Evolutionary conservation across 2,797 vertebrate genomes (phyloP).

Genomic region (Spinus pinus): DNA sequence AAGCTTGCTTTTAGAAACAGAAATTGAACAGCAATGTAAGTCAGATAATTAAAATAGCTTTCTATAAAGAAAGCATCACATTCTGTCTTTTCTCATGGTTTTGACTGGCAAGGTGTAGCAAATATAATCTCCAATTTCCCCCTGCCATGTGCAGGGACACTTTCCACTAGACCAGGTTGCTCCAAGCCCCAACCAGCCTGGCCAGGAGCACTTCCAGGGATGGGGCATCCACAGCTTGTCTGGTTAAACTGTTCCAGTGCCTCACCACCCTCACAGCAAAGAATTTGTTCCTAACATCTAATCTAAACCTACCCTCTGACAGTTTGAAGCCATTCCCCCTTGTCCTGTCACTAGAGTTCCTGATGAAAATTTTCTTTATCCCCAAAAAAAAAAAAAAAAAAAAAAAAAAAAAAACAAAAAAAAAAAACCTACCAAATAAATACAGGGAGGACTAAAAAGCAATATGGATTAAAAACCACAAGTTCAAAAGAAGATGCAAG

Average conservation of each 20-base stretch:
- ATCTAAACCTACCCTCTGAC: not conserved
- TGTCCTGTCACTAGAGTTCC: not conserved
- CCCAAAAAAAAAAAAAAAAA: no score
- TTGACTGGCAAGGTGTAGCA: not conserved
- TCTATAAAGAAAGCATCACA: not conserved
- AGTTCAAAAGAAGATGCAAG: not conserved
- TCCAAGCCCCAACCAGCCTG: not conserved
- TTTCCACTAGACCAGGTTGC: not conserved
- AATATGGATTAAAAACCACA: not conserved
- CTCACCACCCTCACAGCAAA: not conserved
- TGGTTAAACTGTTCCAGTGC: not conserved
- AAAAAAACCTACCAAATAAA: not conserved
- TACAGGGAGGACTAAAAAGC: not conserved
- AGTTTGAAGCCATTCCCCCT: not conserved
- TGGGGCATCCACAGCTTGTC: not conserved
- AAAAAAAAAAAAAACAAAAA: not conserved
- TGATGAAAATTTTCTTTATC: not conserved
- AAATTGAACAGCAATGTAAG: not conserved
- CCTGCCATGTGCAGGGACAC: not conserved
- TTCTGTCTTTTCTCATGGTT: not conserved
- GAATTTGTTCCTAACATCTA: not conserved
- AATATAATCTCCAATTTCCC: not conserved
- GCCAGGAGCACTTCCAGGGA: not conserved
- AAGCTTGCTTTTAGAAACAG: not conserved
- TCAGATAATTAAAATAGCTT: not conserved